Base-by-base conservation (phyloP, 2,797 vertebrate species). In the Ctenopoma multispine region DNA sequence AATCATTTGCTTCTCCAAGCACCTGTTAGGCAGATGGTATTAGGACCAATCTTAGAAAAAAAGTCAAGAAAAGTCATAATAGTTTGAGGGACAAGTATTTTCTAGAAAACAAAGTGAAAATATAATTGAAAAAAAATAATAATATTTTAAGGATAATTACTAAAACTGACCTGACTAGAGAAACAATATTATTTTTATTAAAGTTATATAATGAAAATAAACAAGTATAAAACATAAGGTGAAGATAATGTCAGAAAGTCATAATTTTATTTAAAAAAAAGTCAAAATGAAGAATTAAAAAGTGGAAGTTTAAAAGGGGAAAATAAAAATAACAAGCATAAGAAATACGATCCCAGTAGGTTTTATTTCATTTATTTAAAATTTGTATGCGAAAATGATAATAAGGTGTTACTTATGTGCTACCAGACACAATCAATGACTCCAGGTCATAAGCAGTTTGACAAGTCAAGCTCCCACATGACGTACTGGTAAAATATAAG, bases 1-100 rank as follows among this genome's bases (percentile, higher is more conserved):
- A 91, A 92, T 90, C 69, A 88, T 61, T 44, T 78, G 55, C 49
- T 75, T 75, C 56, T 77, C 66, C 78, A 64, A 81, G 80, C 78
- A 83, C 75, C 75, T 64, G 15, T 85, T 64, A 76, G 44, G 63
- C 74, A 72, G 66, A 72, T 69, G 71, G 27, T 53, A 59, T 68
- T 23, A 69, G 40, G 31, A 36, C 65, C 68, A 80, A 27, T 57
- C 48, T 69, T 40, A 43, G 47, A 62, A 41, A 66, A 62, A 46
- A 20, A 47, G 23, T 29, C 20, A 40, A 43, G 49, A 74, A 69
- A 36, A 13, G 13, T 27, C 2, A 5, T 1, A 46, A 60, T 20
- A 3, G 58, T 58, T 44, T 48, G 17, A 7, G 24, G 54, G n/a
- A n/a, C n/a, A n/a, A n/a, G n/a, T n/a, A n/a, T n/a, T n/a, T n/a